Conservation (phyloP, 1,140 invertebrate genomes). For the Magallana angulata region DNA sequence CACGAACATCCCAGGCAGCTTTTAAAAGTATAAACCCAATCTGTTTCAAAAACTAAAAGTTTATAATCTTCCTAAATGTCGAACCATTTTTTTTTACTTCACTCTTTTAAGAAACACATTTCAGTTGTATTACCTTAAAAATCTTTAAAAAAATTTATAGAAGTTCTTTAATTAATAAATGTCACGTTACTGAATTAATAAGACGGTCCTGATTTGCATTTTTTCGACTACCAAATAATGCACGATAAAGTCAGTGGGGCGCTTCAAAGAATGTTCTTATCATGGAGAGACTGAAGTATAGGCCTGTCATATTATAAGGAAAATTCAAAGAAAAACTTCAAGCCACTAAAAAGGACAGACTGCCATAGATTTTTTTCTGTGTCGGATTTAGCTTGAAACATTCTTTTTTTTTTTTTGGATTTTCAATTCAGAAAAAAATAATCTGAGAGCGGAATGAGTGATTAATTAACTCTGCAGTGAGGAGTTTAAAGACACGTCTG, state of each 20-base stretch:
- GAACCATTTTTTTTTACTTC: too few species aligned
- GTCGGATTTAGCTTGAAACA: too few species aligned
- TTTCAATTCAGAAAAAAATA: too few species aligned
- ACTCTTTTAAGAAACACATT: background rate
- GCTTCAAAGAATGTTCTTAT: constrained; percentile 27
- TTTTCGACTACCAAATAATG: constrained; percentile 13
- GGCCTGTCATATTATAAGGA: background rate
- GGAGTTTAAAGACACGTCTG: too few species aligned
- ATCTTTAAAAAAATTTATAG: background rate
- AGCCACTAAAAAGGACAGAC: background rate
- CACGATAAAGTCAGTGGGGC: constrained; percentile 16
- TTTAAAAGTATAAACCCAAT: too few species aligned
- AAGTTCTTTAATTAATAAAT: constrained; percentile 22
- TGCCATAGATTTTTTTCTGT: too few species aligned
- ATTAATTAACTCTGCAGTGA: too few species aligned
- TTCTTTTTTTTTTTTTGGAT: too few species aligned
- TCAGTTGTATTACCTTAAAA: background rate
- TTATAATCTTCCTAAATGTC: too few species aligned
- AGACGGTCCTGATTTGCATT: constrained; percentile 20
- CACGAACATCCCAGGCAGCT: too few species aligned
- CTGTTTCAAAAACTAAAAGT: too few species aligned
- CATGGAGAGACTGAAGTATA: background rate
- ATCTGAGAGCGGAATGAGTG: too few species aligned
- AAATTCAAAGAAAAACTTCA: background rate
- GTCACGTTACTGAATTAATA: constrained; percentile 23